Evolutionary conservation across 2,797 vertebrate species (phyloP), one percentile per base, ranked within the genome.

Genomic region (Sebastes taczanowskii): DNA sequence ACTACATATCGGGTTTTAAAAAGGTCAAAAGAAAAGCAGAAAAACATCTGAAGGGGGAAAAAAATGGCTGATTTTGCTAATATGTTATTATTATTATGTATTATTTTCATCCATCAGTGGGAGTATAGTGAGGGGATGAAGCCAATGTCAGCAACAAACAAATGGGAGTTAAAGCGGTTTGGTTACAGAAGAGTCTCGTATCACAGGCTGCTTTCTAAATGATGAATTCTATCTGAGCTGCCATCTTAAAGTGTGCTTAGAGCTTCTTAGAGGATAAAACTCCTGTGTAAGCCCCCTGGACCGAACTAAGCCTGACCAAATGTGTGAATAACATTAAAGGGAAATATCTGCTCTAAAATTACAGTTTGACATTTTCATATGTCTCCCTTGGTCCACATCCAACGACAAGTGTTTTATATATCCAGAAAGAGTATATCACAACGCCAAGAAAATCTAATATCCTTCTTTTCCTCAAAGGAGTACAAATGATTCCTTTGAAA

Each of bases 301-400:
- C 78, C 22, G 27, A 82, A 67, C 42, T 35, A 30, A 77, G 83
- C 69, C 30, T 0, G 23, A 78, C 52, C 55, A 84, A 91, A 90
- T 58, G 86, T 87, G 87, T 73, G 84, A 89, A 90, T 64, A 71
- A 79, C 79, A 86, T 84, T 77, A 74, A 78, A 53, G 64, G 71
- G 72, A 81, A 73, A 82, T 80, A 77, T 76, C 72, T 75, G 76
- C 77, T 83, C 75, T 86, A 78, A 91, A 84, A 84, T 83, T 85
- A 85, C 72, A 65, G 59, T 72, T 78, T 67, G 78, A 89, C 66
- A 80, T 81, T 88, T 89, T 87, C 66, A 86, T 83, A 86, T 69
- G 71, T 85, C 90, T 82, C 77, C 55, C 62, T 91, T 90, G 86
- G 80, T 71, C 68, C 42, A 2, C 20, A 4, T 86, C 88, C 88